phyloP scores from a whole-genome alignment of 2,113 vertebrate genomes.

The Spheniscus mendiculus region DNA sequence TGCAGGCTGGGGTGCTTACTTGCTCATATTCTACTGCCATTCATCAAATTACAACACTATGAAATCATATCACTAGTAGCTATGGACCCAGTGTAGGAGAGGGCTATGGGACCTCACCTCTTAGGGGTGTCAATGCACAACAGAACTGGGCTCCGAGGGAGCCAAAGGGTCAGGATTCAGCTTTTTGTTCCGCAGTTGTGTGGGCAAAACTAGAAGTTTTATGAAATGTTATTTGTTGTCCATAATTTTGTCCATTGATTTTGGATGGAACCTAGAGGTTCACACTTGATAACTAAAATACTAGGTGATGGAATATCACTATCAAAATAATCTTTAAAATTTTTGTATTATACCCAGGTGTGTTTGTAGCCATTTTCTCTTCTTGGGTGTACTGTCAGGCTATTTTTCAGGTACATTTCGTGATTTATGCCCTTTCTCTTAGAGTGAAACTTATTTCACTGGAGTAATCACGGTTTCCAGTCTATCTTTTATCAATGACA shows the following conservation, averaged over 20 bases:
- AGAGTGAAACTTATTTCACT: not conserved
- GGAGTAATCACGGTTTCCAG: not conserved
- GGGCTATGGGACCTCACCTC: not conserved
- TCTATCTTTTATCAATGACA: conserved; percentile 52
- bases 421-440: not conserved
- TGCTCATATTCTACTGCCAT: not conserved
- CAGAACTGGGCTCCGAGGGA: not conserved
- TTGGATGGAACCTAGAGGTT: not conserved
- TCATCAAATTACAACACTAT: not conserved
- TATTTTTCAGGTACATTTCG: not conserved
- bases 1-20: not conserved
- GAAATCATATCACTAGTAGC: not conserved
- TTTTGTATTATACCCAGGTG: not conserved
- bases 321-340: not conserved
- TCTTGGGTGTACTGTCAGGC: not conserved
- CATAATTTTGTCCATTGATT: not conserved
- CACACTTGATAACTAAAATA: not conserved
- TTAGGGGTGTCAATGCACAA: not conserved
- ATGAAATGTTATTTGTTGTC: not conserved
- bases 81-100: not conserved
- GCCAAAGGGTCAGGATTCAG: not conserved
- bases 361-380: not conserved
- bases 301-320: not conserved
- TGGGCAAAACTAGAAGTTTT: not conserved
- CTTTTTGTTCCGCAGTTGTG: not conserved